Percentiles rank a stretch among this genome's conserved stretches.
Conservation (phyloP, 2,888 invertebrate genomes). For the Yponomeuta plumbellus region DNA sequence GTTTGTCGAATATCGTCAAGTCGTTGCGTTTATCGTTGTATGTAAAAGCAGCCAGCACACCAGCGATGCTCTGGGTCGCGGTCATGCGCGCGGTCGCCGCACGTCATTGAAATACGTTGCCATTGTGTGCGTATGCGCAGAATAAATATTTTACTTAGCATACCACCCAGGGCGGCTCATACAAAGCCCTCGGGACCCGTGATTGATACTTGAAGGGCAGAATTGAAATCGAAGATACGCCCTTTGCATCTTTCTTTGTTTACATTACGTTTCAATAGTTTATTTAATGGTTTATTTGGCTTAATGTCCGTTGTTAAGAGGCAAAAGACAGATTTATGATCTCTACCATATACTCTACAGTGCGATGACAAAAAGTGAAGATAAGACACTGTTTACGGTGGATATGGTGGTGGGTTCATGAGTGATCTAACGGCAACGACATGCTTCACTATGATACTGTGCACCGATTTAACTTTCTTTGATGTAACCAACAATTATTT, state of each 20-base stretch:
- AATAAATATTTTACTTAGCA: constrained; percentile 70
- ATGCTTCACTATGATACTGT: neutral
- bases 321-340: neutral
- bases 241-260: constrained; percentile 19
- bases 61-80: constrained; percentile 32
- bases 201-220: constrained; percentile 69
- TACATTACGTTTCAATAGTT: constrained; percentile 4
- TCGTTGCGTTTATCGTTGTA: too few relatives aligned
- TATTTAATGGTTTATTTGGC: constrained; percentile 17
- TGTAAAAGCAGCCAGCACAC: neutral
- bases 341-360: neutral
- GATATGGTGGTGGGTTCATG: neutral
- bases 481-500: too few relatives aligned
- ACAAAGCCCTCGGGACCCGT: constrained; percentile 47
- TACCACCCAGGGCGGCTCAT: constrained; percentile 64
- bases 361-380: neutral
- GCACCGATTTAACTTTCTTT: too few relatives aligned
- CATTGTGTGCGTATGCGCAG: constrained; percentile 59
- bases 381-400: neutral
- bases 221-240: constrained; percentile 38
- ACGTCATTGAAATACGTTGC: constrained; percentile 67
- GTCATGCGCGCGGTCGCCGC: constrained; percentile 27
- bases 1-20: too few relatives aligned
- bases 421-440: neutral
- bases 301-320: neutral